Conservation (phyloP, 2,888 invertebrate species). For the Yponomeuta sedellus region DNA sequence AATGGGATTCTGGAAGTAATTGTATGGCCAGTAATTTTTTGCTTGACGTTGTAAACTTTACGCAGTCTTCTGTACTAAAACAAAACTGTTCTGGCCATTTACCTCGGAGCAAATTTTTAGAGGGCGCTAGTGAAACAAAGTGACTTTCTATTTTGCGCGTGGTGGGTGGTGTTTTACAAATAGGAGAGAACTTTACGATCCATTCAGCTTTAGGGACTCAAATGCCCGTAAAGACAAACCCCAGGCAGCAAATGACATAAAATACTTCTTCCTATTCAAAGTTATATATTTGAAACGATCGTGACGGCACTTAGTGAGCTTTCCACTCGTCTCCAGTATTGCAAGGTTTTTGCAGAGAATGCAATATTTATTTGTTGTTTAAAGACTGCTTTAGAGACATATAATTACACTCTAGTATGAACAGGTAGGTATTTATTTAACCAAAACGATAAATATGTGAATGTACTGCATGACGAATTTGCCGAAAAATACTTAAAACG, state of each 20-base stretch:
- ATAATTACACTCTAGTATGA: no score
- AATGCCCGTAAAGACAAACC: neutral
- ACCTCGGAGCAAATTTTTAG: neutral
- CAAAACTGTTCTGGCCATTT: conserved; percentile 31
- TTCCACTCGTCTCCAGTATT: neutral
- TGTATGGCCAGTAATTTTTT: conserved; percentile 30
- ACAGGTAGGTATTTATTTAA: no score
- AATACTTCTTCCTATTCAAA: neutral
- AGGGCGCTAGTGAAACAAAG: conserved; percentile 1
- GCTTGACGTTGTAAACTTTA: conserved; percentile 30
- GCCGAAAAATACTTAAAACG: no score
- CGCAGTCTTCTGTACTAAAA: conserved; percentile 45
- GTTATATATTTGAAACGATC: conserved; percentile 37
- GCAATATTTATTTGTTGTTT: neutral
- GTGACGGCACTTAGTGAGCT: conserved; percentile 44
- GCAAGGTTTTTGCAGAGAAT: neutral
- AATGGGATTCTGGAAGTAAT: conserved; percentile 26
- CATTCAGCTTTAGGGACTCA: neutral
- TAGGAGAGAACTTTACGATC: conserved; percentile 6
- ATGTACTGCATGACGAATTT: no score
- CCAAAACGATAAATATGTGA: no score
- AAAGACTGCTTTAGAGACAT: no score
- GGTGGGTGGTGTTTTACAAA: conserved; percentile 46
- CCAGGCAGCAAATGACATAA: neutral
- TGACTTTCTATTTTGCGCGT: conserved; percentile 27